phyloP scores from a whole-genome alignment of 2,888 invertebrate genomes.

The Archips crataeganus region DNA sequence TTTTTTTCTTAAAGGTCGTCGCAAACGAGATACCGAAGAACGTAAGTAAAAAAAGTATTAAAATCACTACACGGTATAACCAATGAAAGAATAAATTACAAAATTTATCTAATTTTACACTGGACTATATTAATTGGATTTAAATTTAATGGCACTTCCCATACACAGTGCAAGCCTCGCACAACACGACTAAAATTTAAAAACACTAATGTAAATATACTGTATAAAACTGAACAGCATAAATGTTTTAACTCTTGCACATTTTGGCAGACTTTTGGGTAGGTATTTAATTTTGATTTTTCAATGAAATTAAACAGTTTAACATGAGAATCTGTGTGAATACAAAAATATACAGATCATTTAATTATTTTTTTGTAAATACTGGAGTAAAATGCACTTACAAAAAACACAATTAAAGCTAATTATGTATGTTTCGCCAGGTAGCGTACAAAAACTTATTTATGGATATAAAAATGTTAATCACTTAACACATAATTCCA shows the following conservation, averaged over 20 bases:
- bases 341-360: too few relatives aligned
- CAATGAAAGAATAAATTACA: not conserved
- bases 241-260: constrained; percentile 36
- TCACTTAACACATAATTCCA: too few relatives aligned
- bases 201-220: constrained; percentile 36
- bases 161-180: constrained; percentile 32
- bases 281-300: constrained; percentile 12
- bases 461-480: too few relatives aligned
- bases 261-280: constrained; percentile 23
- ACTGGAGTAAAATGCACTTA: too few relatives aligned
- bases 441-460: too few relatives aligned
- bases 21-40: constrained; percentile 60
- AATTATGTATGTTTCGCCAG: too few relatives aligned
- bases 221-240: constrained; percentile 22
- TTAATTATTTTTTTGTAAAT: too few relatives aligned
- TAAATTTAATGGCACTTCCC: constrained; percentile 22
- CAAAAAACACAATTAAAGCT: too few relatives aligned
- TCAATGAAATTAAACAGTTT: too few relatives aligned
- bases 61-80: not conserved
- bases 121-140: constrained; percentile 27
- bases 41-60: constrained; percentile 52
- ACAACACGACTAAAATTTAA: constrained; percentile 25
- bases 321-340: too few relatives aligned
- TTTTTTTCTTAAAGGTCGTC: constrained; percentile 52
- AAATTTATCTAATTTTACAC: constrained; percentile 1